Evolutionary conservation across 2,888 invertebrate species (phyloP), one percentile per base, ranked within the genome.

Genomic region (Latrodectus hesperus): DNA sequence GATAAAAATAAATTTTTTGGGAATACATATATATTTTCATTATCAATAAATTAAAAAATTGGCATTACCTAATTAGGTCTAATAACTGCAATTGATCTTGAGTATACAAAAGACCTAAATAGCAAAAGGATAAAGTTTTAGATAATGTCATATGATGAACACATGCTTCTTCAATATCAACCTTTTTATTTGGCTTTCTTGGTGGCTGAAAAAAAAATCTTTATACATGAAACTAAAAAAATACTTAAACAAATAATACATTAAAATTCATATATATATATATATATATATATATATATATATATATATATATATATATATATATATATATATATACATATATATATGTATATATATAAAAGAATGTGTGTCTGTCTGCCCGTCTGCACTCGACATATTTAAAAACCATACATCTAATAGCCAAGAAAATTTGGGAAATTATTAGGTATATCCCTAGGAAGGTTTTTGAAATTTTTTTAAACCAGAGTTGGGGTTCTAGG

Each of bases 31-130:
- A 22, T 9, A 55, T n/a, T 74, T 22, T 49, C 14, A 74, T 6
- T 60, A 16, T 12, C 12, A 11, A 60, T 60, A 11, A 52, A 9
- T 70, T 16, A 11, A 52, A 5, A 12, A 10, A 17, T n/a, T n/a
- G 53, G 38, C 0, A n/a, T 78, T 88, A 88, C 88, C 88, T 88
- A 9, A 83, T 22, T 3, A 88, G 12, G 73, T 88, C 88, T 53
- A 64, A 67, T 38, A 88, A 60, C 17, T 73, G 38, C 22, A 88
- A 53, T 49, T 60, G 49, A 74, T 88, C 83, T 65, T 71, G 71
- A 17, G 74, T 78, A 79, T 79, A 79, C 16, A 88, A 49, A n/a
- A 88, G 65, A 65, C 88, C 88, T 26, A 88, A 83, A 70, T 83
- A 79, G 22, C 88, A 88, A 51, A 88, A 74, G 53, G 78, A 64